A percentile compares a stretch with the other conserved stretches of the same genome.
Evolutionary conservation across 2,113 vertebrate genomes (phyloP).

Genomic region (Eudyptes chrysolophus): DNA sequence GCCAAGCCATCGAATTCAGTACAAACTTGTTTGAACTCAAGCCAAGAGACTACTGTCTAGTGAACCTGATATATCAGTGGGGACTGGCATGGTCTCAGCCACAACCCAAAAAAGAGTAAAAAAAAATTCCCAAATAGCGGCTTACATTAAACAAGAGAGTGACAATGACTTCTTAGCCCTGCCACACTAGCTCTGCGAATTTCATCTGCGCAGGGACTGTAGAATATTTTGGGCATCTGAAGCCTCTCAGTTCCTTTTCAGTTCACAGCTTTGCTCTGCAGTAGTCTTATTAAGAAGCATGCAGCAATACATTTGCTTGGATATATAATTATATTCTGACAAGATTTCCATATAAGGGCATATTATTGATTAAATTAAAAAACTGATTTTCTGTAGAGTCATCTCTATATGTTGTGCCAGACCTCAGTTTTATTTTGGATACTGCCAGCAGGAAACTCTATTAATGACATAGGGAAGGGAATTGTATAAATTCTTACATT

Average conservation of each 20-base stretch:
- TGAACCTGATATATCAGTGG: neutral
- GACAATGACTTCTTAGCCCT: neutral
- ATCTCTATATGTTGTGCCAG: neutral
- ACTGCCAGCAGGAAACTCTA: neutral
- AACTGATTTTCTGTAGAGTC: neutral
- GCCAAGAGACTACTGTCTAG: neutral
- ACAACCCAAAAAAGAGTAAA: neutral
- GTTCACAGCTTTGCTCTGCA: neutral
- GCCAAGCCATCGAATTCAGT: neutral
- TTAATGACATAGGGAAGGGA: neutral
- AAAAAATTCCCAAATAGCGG: neutral
- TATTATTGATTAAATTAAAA: slow-evolving; percentile 12
- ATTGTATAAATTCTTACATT: neutral
- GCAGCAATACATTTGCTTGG: neutral
- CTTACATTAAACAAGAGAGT: neutral
- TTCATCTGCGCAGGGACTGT: neutral
- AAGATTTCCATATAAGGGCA: neutral
- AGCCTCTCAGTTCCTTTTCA: neutral
- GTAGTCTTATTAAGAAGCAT: neutral
- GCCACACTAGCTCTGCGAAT: neutral
- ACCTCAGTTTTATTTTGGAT: neutral
- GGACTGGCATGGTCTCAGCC: neutral
- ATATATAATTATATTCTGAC: neutral
- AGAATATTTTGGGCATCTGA: neutral
- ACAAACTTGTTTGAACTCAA: neutral